Percentiles rank a stretch among this genome's conserved stretches.
Evolutionary conservation across 2,888 invertebrate species (phyloP).

Genomic region (Nemoura dubitans): DNA sequence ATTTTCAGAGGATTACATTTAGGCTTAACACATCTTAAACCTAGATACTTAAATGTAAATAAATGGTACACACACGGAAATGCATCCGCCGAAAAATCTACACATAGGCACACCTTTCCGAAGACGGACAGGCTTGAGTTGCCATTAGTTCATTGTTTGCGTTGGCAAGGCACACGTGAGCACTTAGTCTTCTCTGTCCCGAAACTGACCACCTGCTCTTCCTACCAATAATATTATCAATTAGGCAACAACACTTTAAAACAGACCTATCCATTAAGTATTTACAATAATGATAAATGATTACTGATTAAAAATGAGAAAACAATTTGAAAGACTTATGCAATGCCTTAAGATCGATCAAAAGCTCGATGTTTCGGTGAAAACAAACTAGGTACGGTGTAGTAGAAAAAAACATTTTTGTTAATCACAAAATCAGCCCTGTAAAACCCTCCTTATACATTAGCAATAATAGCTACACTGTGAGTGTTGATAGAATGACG

Average conservation of each 20-base stretch:
- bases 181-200: background rate
- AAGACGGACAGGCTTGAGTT: background rate
- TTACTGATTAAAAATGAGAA: background rate
- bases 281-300: slow-evolving; percentile 9
- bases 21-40: background rate
- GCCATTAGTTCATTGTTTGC: background rate
- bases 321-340: background rate
- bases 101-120: background rate
- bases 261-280: background rate
- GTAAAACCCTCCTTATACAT: background rate
- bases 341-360: background rate
- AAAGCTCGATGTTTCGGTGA: background rate
- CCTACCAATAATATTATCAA: background rate
- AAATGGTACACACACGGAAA: background rate
- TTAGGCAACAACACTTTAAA: background rate
- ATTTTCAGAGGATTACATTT: background rate
- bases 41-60: background rate
- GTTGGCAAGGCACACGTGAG: background rate
- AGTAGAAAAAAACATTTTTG: background rate
- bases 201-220: background rate
- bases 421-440: background rate
- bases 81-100: background rate
- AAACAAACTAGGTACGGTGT: background rate
- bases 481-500: background rate
- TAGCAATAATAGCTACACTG: background rate